Conservation (phyloP, 2,888 invertebrate species). For the Euplagia quadripunctaria region DNA sequence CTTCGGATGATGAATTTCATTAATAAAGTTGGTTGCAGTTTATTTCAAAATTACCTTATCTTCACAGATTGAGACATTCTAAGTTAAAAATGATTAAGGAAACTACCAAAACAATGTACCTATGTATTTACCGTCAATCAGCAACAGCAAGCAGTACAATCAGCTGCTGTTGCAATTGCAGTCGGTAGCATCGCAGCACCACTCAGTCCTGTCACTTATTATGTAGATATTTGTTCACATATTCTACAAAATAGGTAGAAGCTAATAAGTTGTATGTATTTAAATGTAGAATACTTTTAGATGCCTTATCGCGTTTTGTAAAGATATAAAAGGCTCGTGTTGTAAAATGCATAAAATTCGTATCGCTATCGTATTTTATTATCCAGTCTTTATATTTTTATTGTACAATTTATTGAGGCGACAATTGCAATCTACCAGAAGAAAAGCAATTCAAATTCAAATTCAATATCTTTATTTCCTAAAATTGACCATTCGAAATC, state of each 20-base stretch:
- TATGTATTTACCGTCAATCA: not conserved
- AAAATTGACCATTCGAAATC: too few relatives aligned
- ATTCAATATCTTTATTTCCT: too few relatives aligned
- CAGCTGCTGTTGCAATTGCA: not conserved
- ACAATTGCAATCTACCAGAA: slow-evolving; percentile 10
- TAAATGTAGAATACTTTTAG: slow-evolving; percentile 5
- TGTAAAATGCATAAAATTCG: slow-evolving; percentile 16
- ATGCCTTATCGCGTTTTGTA: slow-evolving; percentile 12
- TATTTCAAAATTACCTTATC: too few relatives aligned
- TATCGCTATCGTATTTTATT: slow-evolving; percentile 14
- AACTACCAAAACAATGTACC: not conserved
- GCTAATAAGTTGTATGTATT: not conserved
- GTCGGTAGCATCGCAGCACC: not conserved
- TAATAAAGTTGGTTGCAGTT: too few relatives aligned
- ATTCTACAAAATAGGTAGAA: not conserved
- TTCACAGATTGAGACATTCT: too few relatives aligned
- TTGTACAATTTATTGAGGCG: slow-evolving; percentile 16
- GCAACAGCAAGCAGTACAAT: too few relatives aligned
- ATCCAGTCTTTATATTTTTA: slow-evolving; percentile 13
- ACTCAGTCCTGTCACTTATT: too few relatives aligned
- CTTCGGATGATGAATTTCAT: too few relatives aligned
- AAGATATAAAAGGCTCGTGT: slow-evolving; percentile 14
- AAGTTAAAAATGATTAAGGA: too few relatives aligned
- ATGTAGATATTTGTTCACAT: too few relatives aligned
- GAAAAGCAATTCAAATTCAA: too few relatives aligned